Evolutionary conservation across 2,113 vertebrate species (phyloP).

Genomic region (Nycticryphes semicollaris): DNA sequence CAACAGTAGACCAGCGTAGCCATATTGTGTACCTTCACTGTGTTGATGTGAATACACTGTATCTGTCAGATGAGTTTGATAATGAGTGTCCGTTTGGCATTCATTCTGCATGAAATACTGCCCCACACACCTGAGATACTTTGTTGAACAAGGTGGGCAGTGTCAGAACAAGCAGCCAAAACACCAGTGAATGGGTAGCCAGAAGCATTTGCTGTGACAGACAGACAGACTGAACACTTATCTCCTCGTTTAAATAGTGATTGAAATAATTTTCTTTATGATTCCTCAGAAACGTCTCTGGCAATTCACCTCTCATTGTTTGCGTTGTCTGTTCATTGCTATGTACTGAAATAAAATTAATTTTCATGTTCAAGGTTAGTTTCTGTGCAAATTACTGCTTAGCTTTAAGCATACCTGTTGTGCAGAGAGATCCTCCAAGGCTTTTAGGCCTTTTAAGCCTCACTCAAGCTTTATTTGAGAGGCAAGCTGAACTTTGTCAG

Average conservation of each 20-base stretch:
- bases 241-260: background rate
- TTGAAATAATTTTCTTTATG: background rate
- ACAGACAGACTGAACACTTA: background rate
- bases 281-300: background rate
- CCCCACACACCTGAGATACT: background rate
- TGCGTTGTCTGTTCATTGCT: background rate
- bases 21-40: background rate
- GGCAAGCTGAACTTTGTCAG: background rate
- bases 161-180: background rate
- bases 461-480: background rate
- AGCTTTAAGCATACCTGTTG: accelerated
- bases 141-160: background rate
- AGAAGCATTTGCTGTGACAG: background rate
- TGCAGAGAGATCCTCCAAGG: background rate
- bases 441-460: background rate
- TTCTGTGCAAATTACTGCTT: background rate
- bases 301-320: background rate
- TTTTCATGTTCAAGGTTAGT: background rate
- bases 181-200: background rate
- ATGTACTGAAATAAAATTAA: background rate
- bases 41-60: accelerated
- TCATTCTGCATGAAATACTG: background rate
- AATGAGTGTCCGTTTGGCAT: background rate
- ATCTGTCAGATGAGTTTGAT: background rate
- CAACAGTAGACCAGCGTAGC: accelerated